phyloP scores from a whole-genome alignment of 64 coral and sea anemone genomes.

The Astreopora myriophthalma region DNA sequence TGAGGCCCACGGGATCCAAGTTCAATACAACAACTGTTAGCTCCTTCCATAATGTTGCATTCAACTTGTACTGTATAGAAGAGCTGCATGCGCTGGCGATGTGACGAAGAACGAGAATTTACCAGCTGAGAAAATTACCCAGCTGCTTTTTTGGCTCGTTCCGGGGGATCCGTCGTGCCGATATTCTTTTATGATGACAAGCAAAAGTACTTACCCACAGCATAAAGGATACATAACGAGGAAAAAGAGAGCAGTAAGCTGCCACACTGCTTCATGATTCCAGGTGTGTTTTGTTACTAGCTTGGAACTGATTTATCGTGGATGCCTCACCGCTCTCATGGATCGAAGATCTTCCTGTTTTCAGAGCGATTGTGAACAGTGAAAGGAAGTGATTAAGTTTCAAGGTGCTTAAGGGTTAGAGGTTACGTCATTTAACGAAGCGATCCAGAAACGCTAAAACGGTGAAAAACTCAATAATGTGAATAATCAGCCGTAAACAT shows the following conservation, averaged over 20 bases:
- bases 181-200: background rate
- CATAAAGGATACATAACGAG: background rate
- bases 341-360: background rate
- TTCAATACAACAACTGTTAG: too few species aligned
- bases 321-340: background rate
- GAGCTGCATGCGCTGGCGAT: too few species aligned
- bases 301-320: background rate
- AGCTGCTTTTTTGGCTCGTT: too few species aligned
- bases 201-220: background rate
- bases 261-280: background rate
- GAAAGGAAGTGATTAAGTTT: constrained; percentile 1
- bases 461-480: background rate
- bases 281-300: background rate
- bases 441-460: too few species aligned
- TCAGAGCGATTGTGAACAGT: background rate
- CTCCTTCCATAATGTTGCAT: too few species aligned
- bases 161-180: too few species aligned
- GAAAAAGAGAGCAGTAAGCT: background rate
- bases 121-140: background rate
- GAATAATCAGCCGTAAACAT: background rate
- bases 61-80: too few species aligned
- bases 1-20: too few species aligned
- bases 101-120: too few species aligned
- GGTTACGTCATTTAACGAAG: background rate
- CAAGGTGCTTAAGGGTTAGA: background rate